These are phyloP conservation scores for Apocrypta bakeri DNA, from an alignment of 1,140 invertebrate genomes.

Conservation along the genomic window DNA sequence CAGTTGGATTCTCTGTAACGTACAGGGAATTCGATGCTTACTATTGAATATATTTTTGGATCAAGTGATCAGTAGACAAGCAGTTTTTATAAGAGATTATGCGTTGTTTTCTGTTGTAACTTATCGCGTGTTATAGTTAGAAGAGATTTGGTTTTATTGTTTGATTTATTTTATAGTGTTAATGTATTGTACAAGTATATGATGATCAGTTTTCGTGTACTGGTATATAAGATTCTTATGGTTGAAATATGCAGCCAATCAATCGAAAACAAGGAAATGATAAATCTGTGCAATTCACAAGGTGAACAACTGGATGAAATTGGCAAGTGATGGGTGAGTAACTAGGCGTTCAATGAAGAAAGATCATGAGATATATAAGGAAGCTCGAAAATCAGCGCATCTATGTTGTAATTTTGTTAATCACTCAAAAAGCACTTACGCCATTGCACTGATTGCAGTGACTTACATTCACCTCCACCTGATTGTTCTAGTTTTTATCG, in stretches of 20 bases:
- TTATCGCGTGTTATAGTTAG: too few relatives aligned
- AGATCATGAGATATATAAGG: not conserved
- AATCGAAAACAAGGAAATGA: not conserved
- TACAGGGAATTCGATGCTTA: not conserved
- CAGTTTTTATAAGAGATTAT: not conserved
- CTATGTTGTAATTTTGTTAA: slow-evolving; percentile 7
- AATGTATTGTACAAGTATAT: too few relatives aligned
- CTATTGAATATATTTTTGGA: not conserved
- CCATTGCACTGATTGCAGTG: slow-evolving; percentile 72
- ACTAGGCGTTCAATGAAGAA: not conserved
- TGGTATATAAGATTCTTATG: not conserved
- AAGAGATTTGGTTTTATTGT: too few relatives aligned
- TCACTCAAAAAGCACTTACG: slow-evolving; percentile 64
- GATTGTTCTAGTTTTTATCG: slow-evolving; percentile 65
- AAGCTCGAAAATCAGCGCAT: not conserved
- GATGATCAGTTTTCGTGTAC: not conserved
- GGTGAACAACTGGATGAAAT: not conserved
- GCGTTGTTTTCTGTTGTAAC: not conserved
- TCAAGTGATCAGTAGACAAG: slow-evolving; percentile 3
- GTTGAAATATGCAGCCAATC: not conserved
- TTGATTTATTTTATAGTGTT: too few relatives aligned
- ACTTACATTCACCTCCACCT: slow-evolving; percentile 70
- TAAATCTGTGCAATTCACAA: not conserved
- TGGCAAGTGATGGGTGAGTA: not conserved
- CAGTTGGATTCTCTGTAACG: slow-evolving; percentile 81